A percentile compares a stretch with the other conserved stretches of the same genome.
Conservation (phyloP, 2,113 vertebrate species). For the Azemiops feae region DNA sequence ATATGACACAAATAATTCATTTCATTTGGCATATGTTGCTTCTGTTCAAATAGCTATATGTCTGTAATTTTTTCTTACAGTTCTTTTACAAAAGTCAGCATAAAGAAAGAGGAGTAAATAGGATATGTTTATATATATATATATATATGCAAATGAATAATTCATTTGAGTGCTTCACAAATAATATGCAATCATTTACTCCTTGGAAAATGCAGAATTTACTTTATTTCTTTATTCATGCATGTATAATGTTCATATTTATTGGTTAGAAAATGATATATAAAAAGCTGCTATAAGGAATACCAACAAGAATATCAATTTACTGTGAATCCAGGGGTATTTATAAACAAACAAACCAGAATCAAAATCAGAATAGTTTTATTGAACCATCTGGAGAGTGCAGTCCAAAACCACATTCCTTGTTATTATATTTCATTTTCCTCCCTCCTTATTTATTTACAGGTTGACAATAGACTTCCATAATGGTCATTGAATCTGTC, state of each 20-base stretch:
- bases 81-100: neutral
- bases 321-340: neutral
- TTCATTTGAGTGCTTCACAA: slow-evolving; percentile 27
- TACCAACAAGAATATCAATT: slow-evolving; percentile 2
- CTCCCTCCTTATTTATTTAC: neutral
- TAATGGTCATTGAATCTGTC: neutral
- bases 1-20: neutral
- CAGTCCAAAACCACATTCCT: neutral
- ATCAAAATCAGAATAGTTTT: neutral
- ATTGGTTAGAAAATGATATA: slow-evolving; percentile 14
- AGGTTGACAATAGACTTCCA: neutral
- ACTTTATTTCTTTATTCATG: slow-evolving; percentile 17
- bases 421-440: neutral
- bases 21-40: neutral
- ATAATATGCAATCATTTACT: slow-evolving; percentile 31
- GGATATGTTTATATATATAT: neutral
- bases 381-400: neutral
- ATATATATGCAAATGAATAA: slow-evolving; percentile 31
- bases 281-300: neutral
- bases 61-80: neutral
- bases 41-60: neutral
- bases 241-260: neutral
- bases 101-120: neutral
- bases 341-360: neutral
- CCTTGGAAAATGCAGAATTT: slow-evolving; percentile 29